Conservation (phyloP, 2,113 vertebrate genomes). For the Protomyctophum bolini region DNA sequence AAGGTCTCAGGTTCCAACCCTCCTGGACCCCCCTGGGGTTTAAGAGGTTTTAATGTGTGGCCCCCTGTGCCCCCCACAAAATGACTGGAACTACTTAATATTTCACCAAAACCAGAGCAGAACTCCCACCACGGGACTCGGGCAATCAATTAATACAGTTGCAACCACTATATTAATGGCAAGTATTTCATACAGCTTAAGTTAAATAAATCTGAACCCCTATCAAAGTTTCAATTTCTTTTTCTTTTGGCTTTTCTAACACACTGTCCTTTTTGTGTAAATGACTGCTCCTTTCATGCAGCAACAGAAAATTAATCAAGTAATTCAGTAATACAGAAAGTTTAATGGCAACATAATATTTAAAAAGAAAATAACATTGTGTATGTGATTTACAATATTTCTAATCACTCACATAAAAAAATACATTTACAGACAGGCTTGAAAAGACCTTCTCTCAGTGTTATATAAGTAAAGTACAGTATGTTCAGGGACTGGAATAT, state of each 20-base stretch:
- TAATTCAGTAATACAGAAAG: slow-evolving; percentile 45
- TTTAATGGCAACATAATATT: slow-evolving; percentile 63
- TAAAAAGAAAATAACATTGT: slow-evolving; percentile 67
- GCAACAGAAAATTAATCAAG: slow-evolving; percentile 15
- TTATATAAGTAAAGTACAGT: slow-evolving; percentile 31
- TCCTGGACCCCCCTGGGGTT: too few species aligned
- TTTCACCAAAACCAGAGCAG: too few species aligned
- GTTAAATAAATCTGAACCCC: too few species aligned
- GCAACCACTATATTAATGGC: too few species aligned
- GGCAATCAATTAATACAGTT: too few species aligned
- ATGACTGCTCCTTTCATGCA: background rate
- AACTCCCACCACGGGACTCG: too few species aligned
- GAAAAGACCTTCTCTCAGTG: slow-evolving; percentile 51
- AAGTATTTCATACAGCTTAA: too few species aligned
- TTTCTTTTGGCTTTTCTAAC: too few species aligned
- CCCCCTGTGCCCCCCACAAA: too few species aligned
- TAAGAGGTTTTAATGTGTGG: too few species aligned
- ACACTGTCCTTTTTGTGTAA: background rate
- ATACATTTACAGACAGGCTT: slow-evolving; percentile 48
- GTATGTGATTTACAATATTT: slow-evolving; percentile 58
- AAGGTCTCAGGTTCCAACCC: too few species aligned
- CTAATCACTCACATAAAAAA: slow-evolving; percentile 66
- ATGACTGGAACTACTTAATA: too few species aligned
- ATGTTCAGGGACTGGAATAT: slow-evolving; percentile 18
- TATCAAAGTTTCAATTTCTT: background rate